phyloP scores from a whole-genome alignment of 2,888 invertebrate species.

The Aphodius sticticus region DNA sequence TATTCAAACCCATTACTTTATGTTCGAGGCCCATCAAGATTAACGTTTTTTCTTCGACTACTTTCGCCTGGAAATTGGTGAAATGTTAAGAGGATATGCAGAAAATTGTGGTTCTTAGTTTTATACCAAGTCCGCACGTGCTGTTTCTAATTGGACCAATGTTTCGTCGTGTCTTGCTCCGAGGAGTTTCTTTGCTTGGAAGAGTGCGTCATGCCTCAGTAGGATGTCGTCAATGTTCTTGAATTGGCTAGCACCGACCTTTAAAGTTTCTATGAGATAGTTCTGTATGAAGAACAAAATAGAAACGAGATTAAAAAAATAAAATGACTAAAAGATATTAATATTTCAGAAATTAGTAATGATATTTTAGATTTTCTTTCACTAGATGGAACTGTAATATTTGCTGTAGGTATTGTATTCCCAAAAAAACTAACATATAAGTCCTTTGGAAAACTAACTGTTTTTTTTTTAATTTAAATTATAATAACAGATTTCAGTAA shows the following conservation, averaged over 20 bases:
- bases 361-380: neutral
- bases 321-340: neutral
- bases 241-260: constrained; percentile 63
- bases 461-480: too few relatives aligned
- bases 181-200: constrained; percentile 66
- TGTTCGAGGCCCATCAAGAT: constrained; percentile 71
- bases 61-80: constrained; percentile 44
- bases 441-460: too few relatives aligned
- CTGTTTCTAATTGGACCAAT: constrained; percentile 66
- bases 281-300: constrained; percentile 57
- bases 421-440: too few relatives aligned
- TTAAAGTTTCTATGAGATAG: constrained; percentile 67
- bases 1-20: constrained; percentile 67
- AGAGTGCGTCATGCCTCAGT: constrained; percentile 69
- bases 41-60: constrained; percentile 69
- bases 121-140: constrained; percentile 65
- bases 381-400: too few relatives aligned
- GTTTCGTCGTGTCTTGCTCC: constrained; percentile 66
- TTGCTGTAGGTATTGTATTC: too few relatives aligned
- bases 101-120: neutral
- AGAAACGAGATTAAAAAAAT: neutral
- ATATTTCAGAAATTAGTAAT: neutral
- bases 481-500: too few relatives aligned
- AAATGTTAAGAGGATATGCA: neutral
- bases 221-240: constrained; percentile 68